A percentile compares a stretch with the other conserved stretches of the same genome.
Conservation (phyloP, 2,797 vertebrate genomes). For the Fringilla coelebs region DNA sequence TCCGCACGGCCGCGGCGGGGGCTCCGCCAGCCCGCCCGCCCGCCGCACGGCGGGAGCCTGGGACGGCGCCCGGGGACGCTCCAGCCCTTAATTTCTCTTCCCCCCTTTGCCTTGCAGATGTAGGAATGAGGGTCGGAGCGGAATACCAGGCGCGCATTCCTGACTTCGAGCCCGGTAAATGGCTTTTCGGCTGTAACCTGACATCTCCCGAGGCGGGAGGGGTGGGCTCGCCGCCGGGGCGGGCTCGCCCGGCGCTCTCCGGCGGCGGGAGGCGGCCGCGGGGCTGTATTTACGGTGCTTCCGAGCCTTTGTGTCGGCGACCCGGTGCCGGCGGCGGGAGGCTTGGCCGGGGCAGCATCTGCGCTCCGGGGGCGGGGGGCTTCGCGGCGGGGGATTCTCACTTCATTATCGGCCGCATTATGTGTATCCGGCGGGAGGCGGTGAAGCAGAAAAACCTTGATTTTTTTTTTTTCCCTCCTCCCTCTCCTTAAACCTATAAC, state of each 20-base stretch:
- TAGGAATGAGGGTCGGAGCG: slow-evolving; percentile 95
- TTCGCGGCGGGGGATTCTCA: not conserved
- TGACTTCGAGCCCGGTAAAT: slow-evolving; percentile 91
- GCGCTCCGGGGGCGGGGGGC: not conserved
- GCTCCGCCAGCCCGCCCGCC: slow-evolving; percentile 16
- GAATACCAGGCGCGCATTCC: slow-evolving; percentile 94
- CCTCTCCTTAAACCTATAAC: not conserved
- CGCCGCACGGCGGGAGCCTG: slow-evolving; percentile 27
- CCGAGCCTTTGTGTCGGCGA: slow-evolving; percentile 37
- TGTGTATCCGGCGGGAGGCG: not conserved
- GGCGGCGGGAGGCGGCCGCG: not conserved
- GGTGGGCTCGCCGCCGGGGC: slow-evolving; percentile 2
- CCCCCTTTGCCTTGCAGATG: slow-evolving; percentile 82
- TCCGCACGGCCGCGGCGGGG: slow-evolving; percentile 23
- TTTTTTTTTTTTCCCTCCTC: rapidly evolving
- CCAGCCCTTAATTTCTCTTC: slow-evolving; percentile 15
- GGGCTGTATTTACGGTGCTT: not conserved
- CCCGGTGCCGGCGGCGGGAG: not conserved
- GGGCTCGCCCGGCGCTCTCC: not conserved
- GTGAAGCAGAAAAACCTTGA: not conserved
- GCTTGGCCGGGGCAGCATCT: not conserved
- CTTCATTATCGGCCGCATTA: not conserved
- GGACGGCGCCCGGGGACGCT: not conserved
- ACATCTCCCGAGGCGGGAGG: slow-evolving; percentile 15
- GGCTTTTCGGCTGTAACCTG: slow-evolving; percentile 48